These are phyloP conservation scores for Synanthedon tipuliformis DNA, from an alignment of 2,888 invertebrate genomes.

Conservation along the genomic window DNA sequence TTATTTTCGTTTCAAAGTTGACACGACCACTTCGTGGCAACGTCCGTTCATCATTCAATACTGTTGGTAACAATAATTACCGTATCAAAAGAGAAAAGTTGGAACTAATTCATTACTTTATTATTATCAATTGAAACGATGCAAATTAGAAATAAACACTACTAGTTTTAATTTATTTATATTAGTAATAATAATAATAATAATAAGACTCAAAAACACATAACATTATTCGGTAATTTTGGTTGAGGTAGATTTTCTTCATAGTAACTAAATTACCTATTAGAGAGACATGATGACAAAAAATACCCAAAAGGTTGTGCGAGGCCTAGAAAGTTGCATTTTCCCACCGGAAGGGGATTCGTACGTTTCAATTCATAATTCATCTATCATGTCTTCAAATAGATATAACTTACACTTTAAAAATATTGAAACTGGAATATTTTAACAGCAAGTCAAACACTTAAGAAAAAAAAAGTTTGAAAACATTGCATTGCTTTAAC, in stretches of 20 bases:
- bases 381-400: neutral
- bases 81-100: conserved; percentile 62
- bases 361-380: too few species aligned
- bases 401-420: conserved; percentile 23
- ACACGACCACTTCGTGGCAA: conserved; percentile 40
- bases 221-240: conserved; percentile 63
- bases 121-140: conserved; percentile 35
- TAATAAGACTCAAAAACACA: conserved; percentile 61
- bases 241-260: conserved; percentile 65
- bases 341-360: neutral
- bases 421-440: conserved; percentile 27
- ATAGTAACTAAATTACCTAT: conserved; percentile 33
- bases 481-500: too few species aligned
- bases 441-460: conserved; percentile 15
- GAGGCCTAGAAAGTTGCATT: neutral
- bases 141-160: conserved; percentile 40
- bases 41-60: conserved; percentile 56
- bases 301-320: neutral
- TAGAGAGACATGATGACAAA: conserved; percentile 15
- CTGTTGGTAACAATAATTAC: conserved; percentile 63
- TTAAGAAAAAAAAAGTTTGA: too few species aligned
- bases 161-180: conserved; percentile 21
- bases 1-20: conserved; percentile 52
- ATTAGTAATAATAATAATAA: conserved; percentile 56
- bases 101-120: conserved; percentile 44